Base-by-base conservation (phyloP, 2,113 vertebrate species). In the Romanogobio albipinnatus region DNA sequence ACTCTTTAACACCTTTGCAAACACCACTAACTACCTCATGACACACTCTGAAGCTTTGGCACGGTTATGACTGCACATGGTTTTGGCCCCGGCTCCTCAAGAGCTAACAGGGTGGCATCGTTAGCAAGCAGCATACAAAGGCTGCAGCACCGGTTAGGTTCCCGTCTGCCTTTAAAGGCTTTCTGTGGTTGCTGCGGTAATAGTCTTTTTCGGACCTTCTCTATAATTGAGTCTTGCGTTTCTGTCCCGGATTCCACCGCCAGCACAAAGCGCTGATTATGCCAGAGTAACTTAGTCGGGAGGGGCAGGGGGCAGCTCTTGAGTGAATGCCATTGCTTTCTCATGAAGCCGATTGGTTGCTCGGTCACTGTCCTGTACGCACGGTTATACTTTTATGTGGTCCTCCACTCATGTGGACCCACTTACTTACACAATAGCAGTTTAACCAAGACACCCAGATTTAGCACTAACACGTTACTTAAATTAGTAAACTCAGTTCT, bases 221-320 rank as follows among this genome's bases (percentile, higher is more conserved):
- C 90, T 91, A 87, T 93, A 93, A 94, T 90, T 90, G 88, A 90
- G 90, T 89, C 90, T 88, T 91, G 84, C 87, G 85, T 92, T 91
- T 87, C 90, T 87, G 86, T 85, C 83, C 87, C 85, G 89, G 90
- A 93, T 93, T 94, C 92, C 92, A 87, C 93, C 88, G 76, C 91
- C 89, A 87, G 81, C 84, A 95, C 94, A 96, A 95, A 96, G 94
- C 91, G 77, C 64, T 90, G 90, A 94, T 96, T 96, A 95, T 95
- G 94, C 91, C 88, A 74, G 80, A 83, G 75, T 68, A 62, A 76
- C n/a, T 47, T 66, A 85, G 85, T 64, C 64, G 84, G 89, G 90
- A 84, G 14, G 66, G 84, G 64, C 24, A 73, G 91, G 56, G 71
- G 75, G 74, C 79, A 86, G 80, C 62, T 70, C 83, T 87, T 93